Base-by-base conservation (phyloP, 2,888 invertebrate genomes). In the Yponomeuta evonymella region DNA sequence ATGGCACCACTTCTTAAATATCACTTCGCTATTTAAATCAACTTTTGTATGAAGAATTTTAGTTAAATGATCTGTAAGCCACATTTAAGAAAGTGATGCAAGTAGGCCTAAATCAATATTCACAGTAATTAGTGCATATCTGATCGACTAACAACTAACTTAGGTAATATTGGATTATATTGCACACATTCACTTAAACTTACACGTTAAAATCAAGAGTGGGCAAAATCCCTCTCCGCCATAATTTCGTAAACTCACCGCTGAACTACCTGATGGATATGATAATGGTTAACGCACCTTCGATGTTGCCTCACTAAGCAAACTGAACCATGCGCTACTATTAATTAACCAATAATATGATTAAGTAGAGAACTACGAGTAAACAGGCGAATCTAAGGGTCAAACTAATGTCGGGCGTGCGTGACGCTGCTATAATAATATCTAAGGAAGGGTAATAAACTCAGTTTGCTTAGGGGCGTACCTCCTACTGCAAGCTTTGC, bases 221-320 rank as follows among this genome's bases (percentile, higher is more conserved):
- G 92, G 90, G 90, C 90, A 83, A 81, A 88, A 92, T 93, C 93
- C 93, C 93, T 93, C 93, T 88, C 90, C 93, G 92, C 92, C 93
- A 93, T 83, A 90, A 88, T 87, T 90, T 88, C 87, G 83, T 86
- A 80, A 90, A 90, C 93, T 92, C 93, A 93, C 93, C 93, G 92
- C 84, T 82, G 82, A 84, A 75, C 90, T 91, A 91, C 89, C 91
- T 78, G 84, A 90, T 90, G 90, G 87, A 88, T 48, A 90, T 89
- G 89, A 84, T 81, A 58, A 58, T 58, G 51, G 87, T 86, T 85
- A 85, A 79, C 89, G 88, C 89, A 81, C 82, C 67, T 78, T 79
- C 73, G 77, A 82, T 82, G 79, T 43, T 43, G 79, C 81, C 82
- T 80, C 86, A 82, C 89, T 87, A 90, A 90, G 90, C 91, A 88